Base-by-base conservation (phyloP, 2,888 invertebrate species). In the Yponomeuta sedellus region DNA sequence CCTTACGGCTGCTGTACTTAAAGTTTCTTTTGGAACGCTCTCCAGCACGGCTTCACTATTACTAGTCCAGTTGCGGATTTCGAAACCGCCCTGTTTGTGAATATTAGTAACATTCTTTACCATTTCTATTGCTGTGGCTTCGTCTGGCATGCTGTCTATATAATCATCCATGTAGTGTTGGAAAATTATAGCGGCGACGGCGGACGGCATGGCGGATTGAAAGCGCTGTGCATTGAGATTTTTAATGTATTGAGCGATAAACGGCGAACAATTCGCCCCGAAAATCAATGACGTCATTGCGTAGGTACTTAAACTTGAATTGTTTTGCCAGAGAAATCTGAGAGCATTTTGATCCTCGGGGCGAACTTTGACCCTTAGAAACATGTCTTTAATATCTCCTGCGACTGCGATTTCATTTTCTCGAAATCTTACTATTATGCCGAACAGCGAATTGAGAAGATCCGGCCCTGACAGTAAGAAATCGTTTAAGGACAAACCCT, bases 361-460 rank as follows among this genome's bases (percentile, higher is more conserved):
- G 3, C 69, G 70, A 22, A 79, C 74, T 25, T 71, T 67, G 0
- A 76, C 68, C 59, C 77, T 69, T 10, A 75, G 70, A 61, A 77
- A 77, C 73, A 77, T 77, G 67, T 71, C 2, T n/a, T n/a, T n/a
- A n/a, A n/a, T n/a, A n/a, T n/a, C n/a, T n/a, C n/a, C n/a, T n/a
- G n/a, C n/a, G n/a, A 84, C 71, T 2, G 75, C 83, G 4, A 80
- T 67, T 52, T 66, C 70, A 19, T 74, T 69, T 69, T 77, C 74
- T 57, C 82, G 67, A 67, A 84, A 85, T 1, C 78, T 74, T 67
- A 78, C 71, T 61, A 84, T 62, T 0, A 83, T 75, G 4, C 78
- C 77, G 0, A 75, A 66, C 59, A 85, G 67, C 6, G 80, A 73
- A 10, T 11, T 28, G 4, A 74, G 66, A 19, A 74, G 59, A 57